phyloP scores from a whole-genome alignment of 1,140 invertebrate genomes.

The Paralvinella palmiformis region DNA sequence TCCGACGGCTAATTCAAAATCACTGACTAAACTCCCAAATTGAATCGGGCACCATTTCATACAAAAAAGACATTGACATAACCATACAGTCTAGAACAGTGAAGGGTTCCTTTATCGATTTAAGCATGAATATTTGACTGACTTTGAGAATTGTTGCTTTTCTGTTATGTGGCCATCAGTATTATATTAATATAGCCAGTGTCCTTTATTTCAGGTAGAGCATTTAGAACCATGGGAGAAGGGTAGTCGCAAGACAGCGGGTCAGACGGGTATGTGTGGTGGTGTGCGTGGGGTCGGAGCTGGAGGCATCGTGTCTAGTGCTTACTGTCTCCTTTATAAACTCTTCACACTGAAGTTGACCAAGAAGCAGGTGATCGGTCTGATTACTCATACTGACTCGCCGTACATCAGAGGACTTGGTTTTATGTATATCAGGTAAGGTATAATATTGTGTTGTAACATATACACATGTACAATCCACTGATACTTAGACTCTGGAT shows the following conservation, averaged over 20 bases:
- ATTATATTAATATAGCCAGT: background rate
- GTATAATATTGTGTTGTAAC: background rate
- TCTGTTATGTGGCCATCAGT: too few relatives aligned
- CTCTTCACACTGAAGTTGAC: constrained; percentile 93
- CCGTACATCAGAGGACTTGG: constrained; percentile 95
- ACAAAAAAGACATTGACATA: too few relatives aligned
- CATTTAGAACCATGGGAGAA: constrained; percentile 99
- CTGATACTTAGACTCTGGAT: background rate
- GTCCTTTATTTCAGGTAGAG: constrained; percentile 56
- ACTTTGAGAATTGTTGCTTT: too few relatives aligned
- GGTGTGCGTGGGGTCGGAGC: constrained; percentile 97
- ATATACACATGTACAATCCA: background rate
- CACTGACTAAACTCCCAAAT: too few relatives aligned
- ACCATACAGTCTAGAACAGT: too few relatives aligned
- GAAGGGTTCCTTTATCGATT: too few relatives aligned
- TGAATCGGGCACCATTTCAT: too few relatives aligned
- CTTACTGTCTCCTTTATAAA: constrained; percentile 97
- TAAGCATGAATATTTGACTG: too few relatives aligned
- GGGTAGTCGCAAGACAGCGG: constrained; percentile 85
- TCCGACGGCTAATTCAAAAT: too few relatives aligned
- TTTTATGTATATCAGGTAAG: constrained; percentile 86
- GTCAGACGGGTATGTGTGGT: constrained; percentile 96
- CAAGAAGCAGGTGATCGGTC: constrained; percentile 91
- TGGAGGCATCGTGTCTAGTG: constrained; percentile 97
- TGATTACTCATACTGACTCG: constrained; percentile 92